Percentiles rank a stretch among this genome's conserved stretches.
Evolutionary conservation across 2,113 vertebrate species (phyloP).

Genomic region (Phrynosoma platyrhinos): DNA sequence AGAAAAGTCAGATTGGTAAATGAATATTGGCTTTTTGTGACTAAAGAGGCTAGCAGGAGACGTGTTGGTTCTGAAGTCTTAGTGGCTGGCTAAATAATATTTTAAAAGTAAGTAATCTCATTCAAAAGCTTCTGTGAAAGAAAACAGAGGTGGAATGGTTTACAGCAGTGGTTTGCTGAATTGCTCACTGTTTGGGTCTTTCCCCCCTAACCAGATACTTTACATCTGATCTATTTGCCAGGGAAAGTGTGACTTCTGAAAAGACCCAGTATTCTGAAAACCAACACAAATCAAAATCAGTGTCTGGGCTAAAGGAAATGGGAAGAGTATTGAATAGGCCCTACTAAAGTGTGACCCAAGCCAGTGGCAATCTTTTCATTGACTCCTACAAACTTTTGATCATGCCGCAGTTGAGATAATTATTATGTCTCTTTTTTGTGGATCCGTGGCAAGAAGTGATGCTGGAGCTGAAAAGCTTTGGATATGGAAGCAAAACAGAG

Average conservation of each 20-base stretch:
- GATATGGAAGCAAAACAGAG: neutral
- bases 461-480: neutral
- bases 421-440: neutral
- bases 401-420: neutral
- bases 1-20: constrained; percentile 74
- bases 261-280: constrained; percentile 39
- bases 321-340: constrained; percentile 54
- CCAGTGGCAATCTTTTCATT: rapidly evolving
- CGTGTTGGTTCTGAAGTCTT: constrained; percentile 25
- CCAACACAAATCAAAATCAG: constrained; percentile 57
- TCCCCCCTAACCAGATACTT: constrained; percentile 7
- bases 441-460: neutral
- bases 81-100: constrained; percentile 31
- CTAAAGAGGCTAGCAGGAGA: constrained; percentile 43
- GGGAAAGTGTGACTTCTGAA: constrained; percentile 38
- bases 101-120: constrained; percentile 36
- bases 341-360: neutral
- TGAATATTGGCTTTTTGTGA: constrained; percentile 55
- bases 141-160: constrained; percentile 10
- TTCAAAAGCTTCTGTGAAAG: constrained; percentile 29
- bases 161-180: constrained; percentile 43
- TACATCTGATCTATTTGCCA: constrained; percentile 42
- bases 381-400: constrained; percentile 24
- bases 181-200: constrained; percentile 50
- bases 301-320: constrained; percentile 56